A percentile compares a stretch with the other conserved stretches of the same genome.
Conservation (phyloP, 1,140 invertebrate species). For the Temnothorax longispinosus region DNA sequence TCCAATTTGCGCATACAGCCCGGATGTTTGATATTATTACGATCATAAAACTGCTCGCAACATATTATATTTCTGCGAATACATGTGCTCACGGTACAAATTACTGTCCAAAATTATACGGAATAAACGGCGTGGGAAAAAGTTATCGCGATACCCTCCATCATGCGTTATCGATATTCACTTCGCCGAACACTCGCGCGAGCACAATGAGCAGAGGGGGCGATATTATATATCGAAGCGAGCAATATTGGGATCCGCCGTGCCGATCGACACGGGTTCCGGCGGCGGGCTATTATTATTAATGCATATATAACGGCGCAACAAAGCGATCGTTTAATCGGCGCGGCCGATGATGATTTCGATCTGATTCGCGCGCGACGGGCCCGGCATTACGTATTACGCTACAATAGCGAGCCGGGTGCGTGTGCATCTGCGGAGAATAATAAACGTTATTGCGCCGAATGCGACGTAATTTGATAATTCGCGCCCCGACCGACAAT, state of each 20-base stretch:
- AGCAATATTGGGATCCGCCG: constrained; percentile 36
- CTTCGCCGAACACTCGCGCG: constrained; percentile 43
- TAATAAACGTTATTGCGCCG: constrained; percentile 68
- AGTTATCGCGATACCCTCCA: constrained; percentile 33
- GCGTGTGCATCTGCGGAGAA: constrained; percentile 42
- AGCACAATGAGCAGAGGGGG: constrained; percentile 16
- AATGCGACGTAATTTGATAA: constrained; percentile 69
- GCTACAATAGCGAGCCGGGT: constrained; percentile 20
- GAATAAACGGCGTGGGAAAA: constrained; percentile 35
- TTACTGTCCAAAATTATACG: constrained; percentile 37
- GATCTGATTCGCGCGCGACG: constrained; percentile 42
- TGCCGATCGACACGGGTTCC: constrained; percentile 2
- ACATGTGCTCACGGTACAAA: constrained; percentile 25
- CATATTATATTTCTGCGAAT: constrained; percentile 6
- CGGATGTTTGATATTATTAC: constrained; percentile 21
- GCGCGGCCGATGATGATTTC: constrained; percentile 55
- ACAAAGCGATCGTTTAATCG: constrained; percentile 62
- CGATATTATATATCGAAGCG: constrained; percentile 43
- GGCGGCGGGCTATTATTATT: constrained; percentile 45
- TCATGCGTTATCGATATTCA: constrained; percentile 54
- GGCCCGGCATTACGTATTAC: constrained; percentile 19
- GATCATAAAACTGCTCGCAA: not conserved
- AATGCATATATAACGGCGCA: constrained; percentile 41
- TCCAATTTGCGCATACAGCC: not conserved
- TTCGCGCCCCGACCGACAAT: constrained; percentile 64